phyloP scores from a whole-genome alignment of 2,888 invertebrate genomes.

The Linnaemya vulpina region DNA sequence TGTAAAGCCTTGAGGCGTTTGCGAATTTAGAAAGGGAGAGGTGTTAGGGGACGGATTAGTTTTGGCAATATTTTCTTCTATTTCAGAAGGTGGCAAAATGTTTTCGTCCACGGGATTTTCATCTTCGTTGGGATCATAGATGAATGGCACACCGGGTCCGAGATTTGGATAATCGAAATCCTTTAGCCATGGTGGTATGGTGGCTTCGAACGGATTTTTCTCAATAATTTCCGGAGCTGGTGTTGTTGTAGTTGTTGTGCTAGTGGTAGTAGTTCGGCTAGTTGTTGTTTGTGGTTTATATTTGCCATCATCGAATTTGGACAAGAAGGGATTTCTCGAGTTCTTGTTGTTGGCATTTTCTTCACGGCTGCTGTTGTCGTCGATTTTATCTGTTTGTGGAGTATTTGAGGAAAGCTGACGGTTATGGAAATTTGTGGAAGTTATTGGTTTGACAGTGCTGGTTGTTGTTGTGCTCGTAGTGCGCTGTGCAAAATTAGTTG shows the following conservation, averaged over 20 bases:
- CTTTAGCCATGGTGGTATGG: slow-evolving; percentile 79
- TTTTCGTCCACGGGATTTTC: slow-evolving; percentile 70
- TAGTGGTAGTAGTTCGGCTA: slow-evolving; percentile 44
- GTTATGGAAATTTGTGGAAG: slow-evolving; percentile 66
- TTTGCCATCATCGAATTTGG: slow-evolving; percentile 54
- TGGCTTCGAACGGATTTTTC: slow-evolving; percentile 78
- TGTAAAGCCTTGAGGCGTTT: slow-evolving; percentile 73
- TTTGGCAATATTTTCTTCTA: slow-evolving; percentile 64
- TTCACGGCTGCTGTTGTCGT: slow-evolving; percentile 28
- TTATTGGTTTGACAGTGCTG: slow-evolving; percentile 69
- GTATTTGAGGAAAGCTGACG: slow-evolving; percentile 58
- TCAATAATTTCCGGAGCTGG: slow-evolving; percentile 69
- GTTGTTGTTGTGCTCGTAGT: slow-evolving; percentile 59
- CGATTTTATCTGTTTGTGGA: slow-evolving; percentile 58
- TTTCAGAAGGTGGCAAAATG: slow-evolving; percentile 72
- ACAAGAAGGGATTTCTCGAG: slow-evolving; percentile 69
- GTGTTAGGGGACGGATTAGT: slow-evolving; percentile 63
- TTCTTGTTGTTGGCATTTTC: slow-evolving; percentile 38
- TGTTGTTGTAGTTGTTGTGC: slow-evolving; percentile 73
- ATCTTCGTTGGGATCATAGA: slow-evolving; percentile 73
- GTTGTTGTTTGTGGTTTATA: slow-evolving; percentile 64
- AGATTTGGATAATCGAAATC: slow-evolving; percentile 81
- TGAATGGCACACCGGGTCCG: slow-evolving; percentile 81
- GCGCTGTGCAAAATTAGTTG: slow-evolving; percentile 63
- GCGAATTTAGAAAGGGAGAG: slow-evolving; percentile 65